Evolutionary conservation across 2,888 invertebrate genomes (phyloP).

Genomic region (Itoplectis maculator): DNA sequence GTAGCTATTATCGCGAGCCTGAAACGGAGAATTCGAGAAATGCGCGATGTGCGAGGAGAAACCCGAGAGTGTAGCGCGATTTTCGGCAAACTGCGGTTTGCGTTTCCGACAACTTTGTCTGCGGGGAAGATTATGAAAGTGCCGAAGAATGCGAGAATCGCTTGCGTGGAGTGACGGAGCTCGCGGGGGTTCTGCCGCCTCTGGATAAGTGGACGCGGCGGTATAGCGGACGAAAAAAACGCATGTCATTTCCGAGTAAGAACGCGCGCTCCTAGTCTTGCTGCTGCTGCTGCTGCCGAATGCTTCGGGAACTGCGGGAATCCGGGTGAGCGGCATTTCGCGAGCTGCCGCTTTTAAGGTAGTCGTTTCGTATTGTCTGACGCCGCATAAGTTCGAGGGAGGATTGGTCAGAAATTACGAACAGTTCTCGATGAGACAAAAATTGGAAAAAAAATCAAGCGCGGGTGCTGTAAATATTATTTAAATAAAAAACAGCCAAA

Average conservation of each 20-base stretch:
- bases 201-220: constrained; percentile 14
- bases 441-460: too few species aligned
- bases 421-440: too few species aligned
- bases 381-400: too few species aligned
- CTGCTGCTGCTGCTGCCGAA: constrained; percentile 33
- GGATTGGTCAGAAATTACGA: too few species aligned
- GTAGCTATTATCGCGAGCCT: neutral
- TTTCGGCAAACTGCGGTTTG: constrained; percentile 22
- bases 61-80: neutral
- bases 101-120: constrained; percentile 5
- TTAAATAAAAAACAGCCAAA: too few species aligned
- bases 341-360: constrained; percentile 39
- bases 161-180: constrained; percentile 13
- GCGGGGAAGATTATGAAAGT: constrained; percentile 21
- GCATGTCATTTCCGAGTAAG: constrained; percentile 63
- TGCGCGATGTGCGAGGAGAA: neutral
- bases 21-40: neutral
- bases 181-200: constrained; percentile 27
- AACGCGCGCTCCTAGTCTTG: constrained; percentile 38
- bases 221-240: neutral
- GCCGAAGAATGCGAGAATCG: constrained; percentile 31
- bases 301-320: constrained; percentile 38
- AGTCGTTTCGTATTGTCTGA: too few species aligned
- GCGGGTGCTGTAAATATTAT: too few species aligned
- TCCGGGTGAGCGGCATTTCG: constrained; percentile 50